Base-by-base conservation (phyloP, 2,888 invertebrate species). In the Cheilosia grossa region DNA sequence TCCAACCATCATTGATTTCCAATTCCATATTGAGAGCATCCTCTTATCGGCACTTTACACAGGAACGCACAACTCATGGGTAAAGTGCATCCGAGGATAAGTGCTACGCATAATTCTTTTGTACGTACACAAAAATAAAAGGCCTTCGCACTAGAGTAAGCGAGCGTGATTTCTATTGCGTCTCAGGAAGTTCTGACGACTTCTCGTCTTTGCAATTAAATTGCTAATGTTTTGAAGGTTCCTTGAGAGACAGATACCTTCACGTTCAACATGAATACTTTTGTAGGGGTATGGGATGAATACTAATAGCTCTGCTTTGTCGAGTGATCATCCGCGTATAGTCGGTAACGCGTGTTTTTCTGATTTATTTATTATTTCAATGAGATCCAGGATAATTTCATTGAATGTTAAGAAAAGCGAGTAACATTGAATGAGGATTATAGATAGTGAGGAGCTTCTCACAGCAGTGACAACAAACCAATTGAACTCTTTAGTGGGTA, bases 231-330 rank as follows among this genome's bases (percentile, higher is more conserved):
- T 54, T n/a, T 53, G 15, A 67, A 67, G 37, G 66, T 40, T 42
- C 30, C 51, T 70, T 13, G 33, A 6, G 27, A 27, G 19, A 27
- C 24, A 42, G 54, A 73, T 63, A 44, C 37, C 73, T 54, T 27
- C 73, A 73, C 73, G 73, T 64, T 47, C 19, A 4, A 27, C 30
- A 9, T 19, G n/a, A 21, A 51, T 10, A 24, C 51, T 24, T n/a
- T n/a, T 17, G 4, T 4, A 33, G 47, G 19, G 17, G n/a, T 7
- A 17, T 47, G 37, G 7, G n/a, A 33, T 64, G 73, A 73, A 73
- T 73, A 47, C 54, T 73, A 73, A 73, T 63, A n/a, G 21, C 4
- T n/a, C 9, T n/a, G 30, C 15, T 40, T 24, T 17, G 42, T 66
- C 42, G n/a, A 27, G 13, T 59, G 42, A n/a, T 19, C 54, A 33